Percentiles rank a stretch among this genome's conserved stretches.
phyloP scores from a whole-genome alignment of 2,113 vertebrate genomes.

The Apaloderma vittatum region DNA sequence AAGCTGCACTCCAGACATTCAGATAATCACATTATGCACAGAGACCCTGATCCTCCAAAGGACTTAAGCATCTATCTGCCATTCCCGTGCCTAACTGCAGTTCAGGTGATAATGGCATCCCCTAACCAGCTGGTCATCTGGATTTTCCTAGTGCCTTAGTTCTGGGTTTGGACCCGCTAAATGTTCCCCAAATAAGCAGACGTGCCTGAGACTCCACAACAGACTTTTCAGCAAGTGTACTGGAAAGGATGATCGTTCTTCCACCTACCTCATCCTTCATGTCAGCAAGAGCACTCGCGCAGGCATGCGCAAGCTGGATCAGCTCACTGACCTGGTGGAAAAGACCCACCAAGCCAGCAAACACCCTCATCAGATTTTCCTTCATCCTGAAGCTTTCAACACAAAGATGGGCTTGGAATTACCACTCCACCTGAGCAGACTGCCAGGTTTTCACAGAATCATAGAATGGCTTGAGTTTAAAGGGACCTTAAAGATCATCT shows the following conservation, averaged over 20 bases:
- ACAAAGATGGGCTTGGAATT: background rate
- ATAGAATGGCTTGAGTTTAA: too few species aligned
- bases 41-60: slow-evolving; percentile 3
- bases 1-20: slow-evolving; percentile 24
- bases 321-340: background rate
- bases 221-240: background rate
- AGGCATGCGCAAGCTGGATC: background rate
- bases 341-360: background rate
- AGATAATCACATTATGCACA: slow-evolving; percentile 1
- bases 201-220: background rate
- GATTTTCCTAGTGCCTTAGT: background rate
- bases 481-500: too few species aligned
- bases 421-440: background rate
- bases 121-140: background rate
- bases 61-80: background rate
- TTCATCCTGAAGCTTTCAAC: background rate
- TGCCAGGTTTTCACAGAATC: background rate
- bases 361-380: background rate
- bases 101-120: background rate
- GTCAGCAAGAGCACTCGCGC: background rate
- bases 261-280: background rate
- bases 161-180: background rate
- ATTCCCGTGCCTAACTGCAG: background rate
- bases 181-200: background rate
- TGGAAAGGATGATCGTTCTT: background rate